These are phyloP conservation scores for Melanerpes formicivorus DNA, from an alignment of 2,113 vertebrate genomes.

Conservation along the genomic window DNA sequence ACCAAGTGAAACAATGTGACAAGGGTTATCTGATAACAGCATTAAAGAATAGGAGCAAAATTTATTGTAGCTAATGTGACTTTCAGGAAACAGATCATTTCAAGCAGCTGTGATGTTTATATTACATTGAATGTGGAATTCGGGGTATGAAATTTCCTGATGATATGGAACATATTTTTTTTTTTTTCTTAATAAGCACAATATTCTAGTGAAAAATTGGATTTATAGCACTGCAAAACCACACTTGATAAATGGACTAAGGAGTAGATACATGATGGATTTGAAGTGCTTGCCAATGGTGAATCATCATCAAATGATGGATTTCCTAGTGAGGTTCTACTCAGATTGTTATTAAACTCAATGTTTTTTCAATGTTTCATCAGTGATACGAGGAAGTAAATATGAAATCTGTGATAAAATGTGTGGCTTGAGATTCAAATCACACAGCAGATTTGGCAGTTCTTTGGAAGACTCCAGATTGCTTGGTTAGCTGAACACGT, in stretches of 20 bases:
- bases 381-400: not conserved
- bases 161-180: not conserved
- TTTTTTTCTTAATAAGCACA: not conserved
- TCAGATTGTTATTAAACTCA: not conserved
- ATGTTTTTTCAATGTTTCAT: not conserved
- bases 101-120: not conserved
- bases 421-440: not conserved
- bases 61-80: not conserved
- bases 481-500: not conserved
- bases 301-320: not conserved
- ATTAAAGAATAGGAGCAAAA: not conserved
- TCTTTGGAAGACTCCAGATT: not conserved
- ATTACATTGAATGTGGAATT: not conserved
- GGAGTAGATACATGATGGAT: not conserved
- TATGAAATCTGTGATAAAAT: not conserved
- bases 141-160: not conserved
- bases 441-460: not conserved
- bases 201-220: not conserved
- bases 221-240: not conserved
- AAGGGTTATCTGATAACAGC: not conserved
- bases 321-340: not conserved
- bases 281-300: not conserved
- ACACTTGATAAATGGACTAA: not conserved
- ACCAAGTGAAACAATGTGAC: not conserved
- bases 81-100: not conserved